Evolutionary conservation across 1,140 invertebrate species (phyloP).

Genomic region (Hetaerina americana): DNA sequence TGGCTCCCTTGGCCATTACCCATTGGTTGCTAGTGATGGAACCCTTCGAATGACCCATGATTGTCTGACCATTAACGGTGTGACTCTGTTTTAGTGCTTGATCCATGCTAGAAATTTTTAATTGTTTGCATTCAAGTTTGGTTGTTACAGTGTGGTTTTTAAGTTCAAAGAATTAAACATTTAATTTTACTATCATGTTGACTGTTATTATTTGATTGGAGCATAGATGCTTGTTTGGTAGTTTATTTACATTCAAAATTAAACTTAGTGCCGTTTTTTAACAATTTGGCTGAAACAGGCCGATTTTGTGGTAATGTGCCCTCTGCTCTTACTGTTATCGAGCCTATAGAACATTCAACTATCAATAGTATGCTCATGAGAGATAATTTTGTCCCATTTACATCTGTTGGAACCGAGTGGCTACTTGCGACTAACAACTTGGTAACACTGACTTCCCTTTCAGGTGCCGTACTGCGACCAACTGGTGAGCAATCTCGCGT

Average conservation of each 20-base stretch:
- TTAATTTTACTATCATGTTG: constrained; percentile 1
- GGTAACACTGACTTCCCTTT: constrained; percentile 50
- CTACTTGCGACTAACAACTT: constrained; percentile 15
- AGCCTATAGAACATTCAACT: not conserved
- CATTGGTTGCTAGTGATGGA: not conserved
- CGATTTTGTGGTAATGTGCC: not conserved
- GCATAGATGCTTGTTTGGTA: not conserved
- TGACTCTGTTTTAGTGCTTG: not conserved
- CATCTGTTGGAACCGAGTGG: not conserved
- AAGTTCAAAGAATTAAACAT: not conserved
- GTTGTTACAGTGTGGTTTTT: not conserved
- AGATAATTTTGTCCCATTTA: not conserved
- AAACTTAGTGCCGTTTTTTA: constrained; percentile 1
- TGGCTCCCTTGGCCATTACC: constrained; percentile 1
- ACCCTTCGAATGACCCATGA: not conserved
- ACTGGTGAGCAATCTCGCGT: constrained; percentile 82
- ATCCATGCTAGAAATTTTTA: not conserved
- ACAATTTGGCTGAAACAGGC: not conserved
- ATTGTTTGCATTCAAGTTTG: not conserved
- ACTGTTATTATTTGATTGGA: not conserved
- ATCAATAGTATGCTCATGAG: constrained; percentile 2
- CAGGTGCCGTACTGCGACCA: constrained; percentile 73
- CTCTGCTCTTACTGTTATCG: not conserved
- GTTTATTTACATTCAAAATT: constrained; percentile 4
- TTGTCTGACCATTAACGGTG: not conserved